These are phyloP conservation scores for Anseranas semipalmata DNA, from an alignment of 2,113 vertebrate genomes.

Conservation along the genomic window DNA sequence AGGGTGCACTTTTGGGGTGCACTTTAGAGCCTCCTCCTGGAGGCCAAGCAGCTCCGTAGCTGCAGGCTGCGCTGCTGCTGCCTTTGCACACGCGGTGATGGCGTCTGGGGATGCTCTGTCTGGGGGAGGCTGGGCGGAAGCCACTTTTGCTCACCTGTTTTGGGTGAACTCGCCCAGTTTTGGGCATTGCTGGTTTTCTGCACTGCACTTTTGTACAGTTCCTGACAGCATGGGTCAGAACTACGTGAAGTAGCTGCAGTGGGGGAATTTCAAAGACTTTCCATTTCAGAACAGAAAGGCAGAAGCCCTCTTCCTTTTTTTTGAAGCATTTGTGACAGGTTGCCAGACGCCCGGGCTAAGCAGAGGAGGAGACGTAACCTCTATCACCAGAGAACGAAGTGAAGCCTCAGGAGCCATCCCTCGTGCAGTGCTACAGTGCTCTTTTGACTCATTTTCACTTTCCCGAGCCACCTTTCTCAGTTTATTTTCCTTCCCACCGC, in stretches of 20 bases:
- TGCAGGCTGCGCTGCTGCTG: fast-evolving
- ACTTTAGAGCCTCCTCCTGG: neutral
- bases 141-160: neutral
- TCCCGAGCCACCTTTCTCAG: neutral
- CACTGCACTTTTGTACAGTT: neutral
- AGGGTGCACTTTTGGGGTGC: too few relatives aligned
- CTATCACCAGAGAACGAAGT: neutral
- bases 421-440: neutral
- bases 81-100: neutral
- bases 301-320: neutral
- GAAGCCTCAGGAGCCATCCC: neutral
- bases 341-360: neutral
- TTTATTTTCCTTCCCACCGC: neutral
- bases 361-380: neutral
- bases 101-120: neutral
- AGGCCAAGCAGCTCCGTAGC: neutral
- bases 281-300: neutral
- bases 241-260: neutral
- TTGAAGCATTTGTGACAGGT: too few relatives aligned
- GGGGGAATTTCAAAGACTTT: neutral
- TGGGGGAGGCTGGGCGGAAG: too few relatives aligned
- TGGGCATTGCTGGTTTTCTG: neutral
- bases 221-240: neutral
- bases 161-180: neutral
- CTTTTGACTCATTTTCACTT: neutral